These are phyloP conservation scores for Octomys mimax DNA, from an alignment of 2,797 vertebrate species.

Conservation along the genomic window DNA sequence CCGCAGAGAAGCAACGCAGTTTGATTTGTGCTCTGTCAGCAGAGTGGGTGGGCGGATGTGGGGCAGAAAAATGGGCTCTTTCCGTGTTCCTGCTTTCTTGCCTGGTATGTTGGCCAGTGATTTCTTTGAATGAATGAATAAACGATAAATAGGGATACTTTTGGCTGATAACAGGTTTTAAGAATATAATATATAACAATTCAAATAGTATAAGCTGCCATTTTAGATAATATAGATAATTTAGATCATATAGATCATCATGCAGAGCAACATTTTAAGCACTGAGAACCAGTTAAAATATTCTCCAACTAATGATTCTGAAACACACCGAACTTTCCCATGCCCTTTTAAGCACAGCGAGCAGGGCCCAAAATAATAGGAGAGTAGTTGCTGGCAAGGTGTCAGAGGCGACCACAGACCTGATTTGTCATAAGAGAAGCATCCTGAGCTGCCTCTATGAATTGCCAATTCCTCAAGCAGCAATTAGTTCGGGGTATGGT, in stretches of 20 bases:
- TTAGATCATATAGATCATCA: constrained; percentile 3
- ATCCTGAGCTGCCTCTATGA: background rate
- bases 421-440: background rate
- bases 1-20: background rate
- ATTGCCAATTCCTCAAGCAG: background rate
- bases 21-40: background rate
- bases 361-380: background rate
- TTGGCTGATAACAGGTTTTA: background rate
- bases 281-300: constrained; percentile 6
- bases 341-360: background rate
- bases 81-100: background rate
- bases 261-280: background rate
- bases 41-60: background rate
- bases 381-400: background rate
- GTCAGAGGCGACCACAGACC: background rate
- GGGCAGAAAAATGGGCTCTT: background rate
- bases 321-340: background rate
- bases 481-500: background rate
- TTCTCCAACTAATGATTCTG: background rate
- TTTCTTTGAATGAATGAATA: background rate
- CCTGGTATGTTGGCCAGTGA: background rate
- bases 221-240: constrained; percentile 24
- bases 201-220: background rate
- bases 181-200: background rate
- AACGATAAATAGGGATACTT: background rate